Base-by-base conservation (phyloP, 2,797 vertebrate genomes). In the Enteromius unitaeniatus region DNA sequence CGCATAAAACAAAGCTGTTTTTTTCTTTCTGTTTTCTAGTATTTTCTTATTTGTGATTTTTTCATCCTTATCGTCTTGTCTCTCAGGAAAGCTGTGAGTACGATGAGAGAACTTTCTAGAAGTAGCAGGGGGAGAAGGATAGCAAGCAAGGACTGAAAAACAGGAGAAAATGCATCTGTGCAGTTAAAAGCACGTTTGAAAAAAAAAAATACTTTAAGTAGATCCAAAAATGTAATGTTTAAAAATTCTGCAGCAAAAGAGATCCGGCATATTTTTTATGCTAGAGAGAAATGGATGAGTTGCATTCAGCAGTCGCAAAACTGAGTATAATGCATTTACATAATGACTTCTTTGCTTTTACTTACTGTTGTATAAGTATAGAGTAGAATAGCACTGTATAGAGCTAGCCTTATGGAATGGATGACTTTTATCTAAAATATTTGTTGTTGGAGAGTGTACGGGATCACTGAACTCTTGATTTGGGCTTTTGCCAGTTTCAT, bases 31-130 rank as follows among this genome's bases (percentile, higher is more conserved):
- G 72, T 31, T 19, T 42, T 60, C 4, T 4, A 51, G n/a, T 28
- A 19, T 65, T 45, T 26, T 82, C 6, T 49, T 49, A 17, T 69
- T 47, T 70, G 74, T 47, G 47, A 45, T 87, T 74, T 87, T 80
- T 69, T 47, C 21, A 31, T 26, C 81, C n/a, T 73, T 84, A 85
- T 82, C 28, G 21, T 87, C 82, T 14, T 58, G 42, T 85, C 23
- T 81, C 76, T 78, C 31, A 19, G 88, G 14, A 75, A 81, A 62
- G 87, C 85, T 9, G 94, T 95, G 84, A 95, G 94, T 94, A 94
- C 83, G 34, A 83, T 26, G 37, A 80, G 55, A 82, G 0, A 31
- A 60, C 84, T 37, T 42, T 82, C 81, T 85, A 75, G 53, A 64
- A 68, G 13, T 23, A 47, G 72, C 47, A 79, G 60, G 17, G 15